A percentile compares a stretch with the other conserved stretches of the same genome.
Conservation (phyloP, 2,113 vertebrate genomes). For the Carassius auratus region DNA sequence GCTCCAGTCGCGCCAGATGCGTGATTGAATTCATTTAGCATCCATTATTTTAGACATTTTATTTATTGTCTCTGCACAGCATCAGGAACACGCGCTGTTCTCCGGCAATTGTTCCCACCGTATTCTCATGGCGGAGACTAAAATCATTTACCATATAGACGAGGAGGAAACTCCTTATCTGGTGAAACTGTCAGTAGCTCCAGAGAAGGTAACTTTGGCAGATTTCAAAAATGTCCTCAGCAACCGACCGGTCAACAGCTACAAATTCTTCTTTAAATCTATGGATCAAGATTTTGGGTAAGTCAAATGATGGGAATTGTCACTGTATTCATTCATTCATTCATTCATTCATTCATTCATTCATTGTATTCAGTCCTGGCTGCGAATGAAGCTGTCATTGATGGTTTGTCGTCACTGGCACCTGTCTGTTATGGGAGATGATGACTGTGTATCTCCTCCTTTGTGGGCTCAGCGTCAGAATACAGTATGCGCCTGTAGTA, state of each 20-base stretch:
- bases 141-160: slow-evolving; percentile 97
- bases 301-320: slow-evolving; percentile 63
- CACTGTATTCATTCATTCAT: background rate
- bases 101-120: slow-evolving; percentile 71
- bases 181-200: slow-evolving; percentile 90
- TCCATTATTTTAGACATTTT: slow-evolving; percentile 52
- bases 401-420: slow-evolving; percentile 35
- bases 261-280: slow-evolving; percentile 99
- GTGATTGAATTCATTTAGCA: slow-evolving; percentile 20
- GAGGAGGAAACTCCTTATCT: slow-evolving; percentile 97
- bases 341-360: background rate
- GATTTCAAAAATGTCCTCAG: slow-evolving; percentile 98
- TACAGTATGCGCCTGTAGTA: background rate
- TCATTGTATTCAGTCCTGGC: background rate
- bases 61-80: slow-evolving; percentile 30
- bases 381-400: slow-evolving; percentile 42
- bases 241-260: slow-evolving; percentile 90
- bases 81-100: slow-evolving; percentile 68
- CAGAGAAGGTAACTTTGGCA: slow-evolving; percentile 92
- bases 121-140: slow-evolving; percentile 95
- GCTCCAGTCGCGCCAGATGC: slow-evolving; percentile 8
- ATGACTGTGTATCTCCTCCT: slow-evolving; percentile 42
- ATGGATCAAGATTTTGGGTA: slow-evolving; percentile 99
- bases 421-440: slow-evolving; percentile 25
- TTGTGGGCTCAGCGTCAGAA: slow-evolving; percentile 22